A percentile compares a stretch with the other conserved stretches of the same genome.
These are phyloP conservation scores for Aphelocoma coerulescens DNA, from an alignment of 2,113 vertebrate species.

Conservation along the genomic window DNA sequence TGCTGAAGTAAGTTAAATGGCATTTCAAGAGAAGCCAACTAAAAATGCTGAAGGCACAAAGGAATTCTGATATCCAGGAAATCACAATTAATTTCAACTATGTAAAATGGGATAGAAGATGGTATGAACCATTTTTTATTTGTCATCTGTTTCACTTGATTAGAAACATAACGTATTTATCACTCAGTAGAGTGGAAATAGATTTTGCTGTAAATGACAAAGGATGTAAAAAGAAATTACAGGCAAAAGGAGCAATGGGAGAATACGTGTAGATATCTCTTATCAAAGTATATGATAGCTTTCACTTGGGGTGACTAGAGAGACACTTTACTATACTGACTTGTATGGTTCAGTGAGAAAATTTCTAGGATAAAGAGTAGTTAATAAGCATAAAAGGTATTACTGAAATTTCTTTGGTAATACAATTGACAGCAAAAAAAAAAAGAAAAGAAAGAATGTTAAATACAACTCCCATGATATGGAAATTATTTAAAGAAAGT, in stretches of 20 bases:
- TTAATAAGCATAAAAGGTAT: not conserved
- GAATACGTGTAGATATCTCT: not conserved
- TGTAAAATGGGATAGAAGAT: not conserved
- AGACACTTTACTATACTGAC: not conserved
- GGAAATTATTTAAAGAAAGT: not conserved
- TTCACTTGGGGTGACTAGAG: not conserved
- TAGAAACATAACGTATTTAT: conserved; percentile 31
- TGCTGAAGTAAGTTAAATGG: conserved; percentile 54
- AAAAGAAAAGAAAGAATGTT: not conserved
- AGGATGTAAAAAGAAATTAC: not conserved
- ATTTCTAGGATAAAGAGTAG: not conserved
- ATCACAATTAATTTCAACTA: conserved; percentile 42
- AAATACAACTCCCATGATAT: not conserved
- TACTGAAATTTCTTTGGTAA: not conserved
- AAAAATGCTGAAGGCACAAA: conserved; percentile 42
- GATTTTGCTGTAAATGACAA: conserved; percentile 8
- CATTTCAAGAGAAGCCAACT: conserved; percentile 42
- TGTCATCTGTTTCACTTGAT: conserved; percentile 51
- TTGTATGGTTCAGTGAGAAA: not conserved
- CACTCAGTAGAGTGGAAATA: conserved; percentile 22
- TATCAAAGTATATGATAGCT: not conserved
- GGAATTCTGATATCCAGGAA: conserved; percentile 46
- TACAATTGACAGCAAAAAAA: not conserved
- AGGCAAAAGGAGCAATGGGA: not conserved
- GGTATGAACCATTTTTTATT: conserved; percentile 32